Conservation (phyloP, 2,888 invertebrate genomes). For the Heterodera filipjevi region DNA sequence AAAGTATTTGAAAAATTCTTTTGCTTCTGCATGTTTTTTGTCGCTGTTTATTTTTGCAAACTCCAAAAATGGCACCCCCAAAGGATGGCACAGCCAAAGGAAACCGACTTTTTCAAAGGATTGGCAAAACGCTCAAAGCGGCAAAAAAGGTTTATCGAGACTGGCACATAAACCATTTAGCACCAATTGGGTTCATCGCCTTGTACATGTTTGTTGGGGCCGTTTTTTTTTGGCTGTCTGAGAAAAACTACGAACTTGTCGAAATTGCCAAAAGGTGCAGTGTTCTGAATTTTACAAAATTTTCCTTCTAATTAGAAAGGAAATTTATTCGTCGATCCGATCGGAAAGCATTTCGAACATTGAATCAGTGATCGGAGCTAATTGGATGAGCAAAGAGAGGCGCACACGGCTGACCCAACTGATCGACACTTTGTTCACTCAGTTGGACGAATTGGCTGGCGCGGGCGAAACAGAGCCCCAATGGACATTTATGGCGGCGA, state of each 20-base stretch:
- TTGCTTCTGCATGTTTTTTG: background rate
- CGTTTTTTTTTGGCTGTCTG: conserved; percentile 22
- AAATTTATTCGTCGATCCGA: conserved; percentile 6
- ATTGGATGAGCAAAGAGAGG: background rate
- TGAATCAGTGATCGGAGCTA: background rate
- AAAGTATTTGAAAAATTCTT: background rate
- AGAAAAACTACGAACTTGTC: conserved; percentile 17
- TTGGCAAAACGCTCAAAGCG: background rate
- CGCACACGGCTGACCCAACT: background rate
- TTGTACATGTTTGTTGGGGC: conserved; percentile 24
- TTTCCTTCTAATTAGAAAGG: background rate
- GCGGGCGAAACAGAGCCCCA: background rate
- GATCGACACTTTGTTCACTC: conserved; percentile 3
- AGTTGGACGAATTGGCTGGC: background rate
- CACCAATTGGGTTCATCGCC: conserved; percentile 14
- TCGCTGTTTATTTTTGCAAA: background rate
- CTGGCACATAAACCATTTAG: conserved; percentile 25
- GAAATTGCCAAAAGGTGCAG: background rate
- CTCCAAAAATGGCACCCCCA: background rate
- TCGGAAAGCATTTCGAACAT: conserved; percentile 19
- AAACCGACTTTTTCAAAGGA: background rate
- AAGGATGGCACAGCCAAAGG: background rate
- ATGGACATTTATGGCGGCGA: conserved; percentile 26
- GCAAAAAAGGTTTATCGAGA: background rate
- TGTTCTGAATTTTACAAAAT: background rate